Evolutionary conservation across 2,113 vertebrate species (phyloP).

Genomic region (Oryzias curvinotus): DNA sequence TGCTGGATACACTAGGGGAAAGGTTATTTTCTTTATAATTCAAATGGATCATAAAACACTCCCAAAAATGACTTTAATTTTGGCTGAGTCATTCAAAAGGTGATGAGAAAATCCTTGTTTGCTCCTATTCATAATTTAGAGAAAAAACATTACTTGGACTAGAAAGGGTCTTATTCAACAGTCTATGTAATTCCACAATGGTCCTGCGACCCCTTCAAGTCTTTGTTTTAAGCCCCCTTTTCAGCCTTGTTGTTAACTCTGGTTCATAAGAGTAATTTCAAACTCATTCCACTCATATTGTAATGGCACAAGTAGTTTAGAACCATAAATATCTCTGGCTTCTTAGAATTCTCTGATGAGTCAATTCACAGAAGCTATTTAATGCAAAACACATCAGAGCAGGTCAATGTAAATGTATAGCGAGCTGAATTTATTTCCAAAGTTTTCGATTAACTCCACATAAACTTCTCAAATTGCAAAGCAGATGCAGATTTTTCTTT

Average conservation of each 20-base stretch:
- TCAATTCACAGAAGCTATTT: conserved; percentile 12
- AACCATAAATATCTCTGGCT: conserved; percentile 37
- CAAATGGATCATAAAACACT: background rate
- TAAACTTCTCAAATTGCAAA: no score
- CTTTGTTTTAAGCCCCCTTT: background rate
- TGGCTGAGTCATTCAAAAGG: conserved; percentile 13
- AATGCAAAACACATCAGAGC: background rate
- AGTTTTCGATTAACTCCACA: no score
- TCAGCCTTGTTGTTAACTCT: background rate
- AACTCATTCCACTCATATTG: conserved; percentile 13
- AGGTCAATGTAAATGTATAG: background rate
- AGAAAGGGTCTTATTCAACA: no score
- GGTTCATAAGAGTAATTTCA: conserved; percentile 17
- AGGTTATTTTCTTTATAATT: background rate
- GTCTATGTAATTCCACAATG: no score
- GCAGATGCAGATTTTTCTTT: no score
- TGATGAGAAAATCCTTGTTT: conserved; percentile 1
- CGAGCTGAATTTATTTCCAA: no score
- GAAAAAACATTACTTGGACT: conserved; percentile 10
- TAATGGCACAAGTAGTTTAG: conserved; percentile 7
- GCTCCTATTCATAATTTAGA: background rate
- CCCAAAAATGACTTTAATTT: background rate
- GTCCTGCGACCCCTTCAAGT: no score
- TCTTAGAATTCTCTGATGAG: conserved; percentile 29
- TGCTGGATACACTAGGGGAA: background rate